These are phyloP conservation scores for Rhinoptilus africanus DNA, from an alignment of 2,113 vertebrate species.

Conservation along the genomic window DNA sequence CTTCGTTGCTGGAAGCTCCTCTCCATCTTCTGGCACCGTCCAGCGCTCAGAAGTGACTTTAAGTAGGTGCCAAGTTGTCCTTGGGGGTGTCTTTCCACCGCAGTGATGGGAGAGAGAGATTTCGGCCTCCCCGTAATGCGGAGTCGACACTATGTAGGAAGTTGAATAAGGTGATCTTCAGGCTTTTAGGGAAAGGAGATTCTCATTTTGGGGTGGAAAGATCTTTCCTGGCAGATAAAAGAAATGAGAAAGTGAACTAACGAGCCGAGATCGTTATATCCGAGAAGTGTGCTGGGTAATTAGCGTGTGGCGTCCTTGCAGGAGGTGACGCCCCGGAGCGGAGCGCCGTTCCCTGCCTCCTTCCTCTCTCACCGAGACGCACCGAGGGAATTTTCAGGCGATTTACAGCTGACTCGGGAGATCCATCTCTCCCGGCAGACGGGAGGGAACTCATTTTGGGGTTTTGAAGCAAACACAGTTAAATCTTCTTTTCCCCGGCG, in stretches of 20 bases:
- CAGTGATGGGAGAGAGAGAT: background rate
- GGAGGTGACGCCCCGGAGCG: background rate
- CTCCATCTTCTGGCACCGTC: fast-evolving
- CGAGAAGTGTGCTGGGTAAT: background rate
- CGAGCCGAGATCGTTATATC: fast-evolving
- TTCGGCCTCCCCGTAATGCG: fast-evolving
- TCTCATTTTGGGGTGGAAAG: background rate
- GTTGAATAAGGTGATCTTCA: no score
- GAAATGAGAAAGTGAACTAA: background rate
- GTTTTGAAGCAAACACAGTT: slow-evolving; percentile 46
- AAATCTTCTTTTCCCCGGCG: slow-evolving; percentile 19
- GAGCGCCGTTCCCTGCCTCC: background rate
- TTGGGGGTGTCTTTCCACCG: background rate
- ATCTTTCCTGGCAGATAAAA: background rate
- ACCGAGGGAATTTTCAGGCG: background rate
- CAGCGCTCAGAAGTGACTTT: background rate
- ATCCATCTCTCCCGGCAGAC: slow-evolving; percentile 11
- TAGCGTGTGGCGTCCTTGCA: background rate
- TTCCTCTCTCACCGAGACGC: background rate
- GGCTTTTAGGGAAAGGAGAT: background rate
- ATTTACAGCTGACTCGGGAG: slow-evolving; percentile 35
- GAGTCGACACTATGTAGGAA: background rate
- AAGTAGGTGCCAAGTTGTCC: background rate
- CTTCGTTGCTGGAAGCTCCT: background rate
- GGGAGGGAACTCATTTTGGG: slow-evolving; percentile 25